Evolutionary conservation across 2,113 vertebrate species (phyloP).

Genomic region (Trogon melanurus): DNA sequence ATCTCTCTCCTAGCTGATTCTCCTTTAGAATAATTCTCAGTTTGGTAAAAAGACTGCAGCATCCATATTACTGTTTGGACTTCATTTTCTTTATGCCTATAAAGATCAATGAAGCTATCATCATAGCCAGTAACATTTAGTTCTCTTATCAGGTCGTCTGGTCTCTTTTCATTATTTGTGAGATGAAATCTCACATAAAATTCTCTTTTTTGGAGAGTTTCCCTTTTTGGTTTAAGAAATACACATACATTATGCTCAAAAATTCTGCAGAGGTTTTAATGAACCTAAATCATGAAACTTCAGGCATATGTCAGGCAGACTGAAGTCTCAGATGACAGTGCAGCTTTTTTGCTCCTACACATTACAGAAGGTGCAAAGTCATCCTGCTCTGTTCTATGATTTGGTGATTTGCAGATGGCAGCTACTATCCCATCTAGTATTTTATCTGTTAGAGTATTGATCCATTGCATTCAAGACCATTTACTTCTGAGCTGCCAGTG

Average conservation of each 20-base stretch:
- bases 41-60: background rate
- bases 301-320: background rate
- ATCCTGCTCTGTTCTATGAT: constrained; percentile 17
- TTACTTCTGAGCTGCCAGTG: constrained; percentile 20
- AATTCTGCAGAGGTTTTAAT: background rate
- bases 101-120: background rate
- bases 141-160: background rate
- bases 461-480: constrained; percentile 11
- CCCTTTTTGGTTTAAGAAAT: background rate
- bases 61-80: background rate
- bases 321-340: background rate
- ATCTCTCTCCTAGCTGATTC: background rate
- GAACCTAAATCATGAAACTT: background rate
- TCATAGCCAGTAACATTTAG: background rate
- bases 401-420: constrained; percentile 50
- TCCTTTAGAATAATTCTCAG: background rate
- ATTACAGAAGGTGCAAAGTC: constrained; percentile 6
- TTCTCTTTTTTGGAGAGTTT: background rate
- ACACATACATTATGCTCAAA: background rate
- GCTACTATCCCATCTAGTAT: constrained; percentile 32
- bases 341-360: constrained; percentile 2
- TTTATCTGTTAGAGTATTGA: constrained; percentile 50
- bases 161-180: background rate
- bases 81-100: background rate
- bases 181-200: background rate